phyloP scores from a whole-genome alignment of 2,113 vertebrate species.

The Budorcas taxicolor region DNA sequence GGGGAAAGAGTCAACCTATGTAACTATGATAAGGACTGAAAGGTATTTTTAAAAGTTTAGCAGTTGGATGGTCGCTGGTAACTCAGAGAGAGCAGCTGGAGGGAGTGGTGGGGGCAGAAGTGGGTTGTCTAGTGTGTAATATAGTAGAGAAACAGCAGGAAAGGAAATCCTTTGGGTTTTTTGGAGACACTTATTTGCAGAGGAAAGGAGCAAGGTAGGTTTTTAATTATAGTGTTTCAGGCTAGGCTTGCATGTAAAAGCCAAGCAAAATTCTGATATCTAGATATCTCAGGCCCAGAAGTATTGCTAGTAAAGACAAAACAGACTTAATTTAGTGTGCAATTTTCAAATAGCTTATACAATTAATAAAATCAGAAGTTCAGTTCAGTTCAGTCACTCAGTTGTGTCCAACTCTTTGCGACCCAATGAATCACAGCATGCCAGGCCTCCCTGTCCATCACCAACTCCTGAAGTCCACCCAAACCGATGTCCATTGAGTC shows the following conservation, averaged over 20 bases:
- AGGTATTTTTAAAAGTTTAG: not conserved
- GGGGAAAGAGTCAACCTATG: not conserved
- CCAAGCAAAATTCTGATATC: not conserved
- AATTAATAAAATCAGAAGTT: slow-evolving; percentile 9
- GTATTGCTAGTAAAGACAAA: not conserved
- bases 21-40: not conserved
- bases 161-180: not conserved
- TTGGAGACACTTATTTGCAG: not conserved
- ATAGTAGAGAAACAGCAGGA: not conserved
- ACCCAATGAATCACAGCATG: accelerated
- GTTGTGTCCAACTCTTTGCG: not conserved
- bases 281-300: not conserved
- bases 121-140: not conserved
- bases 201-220: not conserved
- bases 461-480: not conserved
- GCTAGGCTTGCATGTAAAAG: not conserved
- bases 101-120: not conserved
- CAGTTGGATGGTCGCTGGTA: not conserved
- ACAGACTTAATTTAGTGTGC: not conserved
- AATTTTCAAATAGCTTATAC: not conserved
- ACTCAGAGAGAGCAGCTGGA: not conserved
- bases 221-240: not conserved
- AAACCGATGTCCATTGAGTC: not conserved
- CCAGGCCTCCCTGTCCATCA: not conserved
- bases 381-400: not conserved